Evolutionary conservation across 2,797 vertebrate genomes (phyloP), one percentile per base, ranked within the genome.

Genomic region (Acrossocheilus wenchowensis): DNA sequence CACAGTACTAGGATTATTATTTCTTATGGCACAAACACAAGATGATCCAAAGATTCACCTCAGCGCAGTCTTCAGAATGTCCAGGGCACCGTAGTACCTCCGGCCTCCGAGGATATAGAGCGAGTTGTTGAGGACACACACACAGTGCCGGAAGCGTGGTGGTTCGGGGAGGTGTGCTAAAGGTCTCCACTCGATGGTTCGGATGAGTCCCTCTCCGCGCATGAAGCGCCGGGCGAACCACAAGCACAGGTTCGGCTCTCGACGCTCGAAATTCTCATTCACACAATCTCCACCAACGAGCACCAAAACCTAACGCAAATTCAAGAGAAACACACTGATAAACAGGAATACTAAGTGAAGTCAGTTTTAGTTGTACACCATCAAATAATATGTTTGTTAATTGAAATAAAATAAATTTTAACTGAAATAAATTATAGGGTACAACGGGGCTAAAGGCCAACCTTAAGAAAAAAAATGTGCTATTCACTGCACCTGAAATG

Each of bases 71-170:
- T 94, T 85, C 87, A 96, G 91, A 23, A 93, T 95, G 86, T 95
- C 95, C 80, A 87, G 87, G 34, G 90, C 86, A 19, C 96, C 94
- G 0, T 96, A 96, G 93, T 95, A 97, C 86, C 93, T 94, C 69
- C 96, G 95, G 39, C 96, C 95, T 26, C 96, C 96, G 50, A 96
- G 92, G 82, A 97, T 8, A 2, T 96, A 97, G 81, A 97, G 94
- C 15, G 82, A 77, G 84, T 93, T 94, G 88, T 93, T 94, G 74
- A 95, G 93, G n/a, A 96, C 92, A 0, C 79, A 93, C 19, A 93
- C 93, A 0, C 91, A 94, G 21, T 95, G 95, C 17, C 92, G 93
- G 90, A 96, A 94, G n/a, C 94, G 93, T 0, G 94, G 89, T 0
- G 91, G 92, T n/a, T 91, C 90, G 2, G 96, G 96, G 34, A 97